Percentiles rank a stretch among this genome's conserved stretches.
These are phyloP conservation scores for Netelia inedita DNA, from an alignment of 2,888 invertebrate species.

Conservation along the genomic window DNA sequence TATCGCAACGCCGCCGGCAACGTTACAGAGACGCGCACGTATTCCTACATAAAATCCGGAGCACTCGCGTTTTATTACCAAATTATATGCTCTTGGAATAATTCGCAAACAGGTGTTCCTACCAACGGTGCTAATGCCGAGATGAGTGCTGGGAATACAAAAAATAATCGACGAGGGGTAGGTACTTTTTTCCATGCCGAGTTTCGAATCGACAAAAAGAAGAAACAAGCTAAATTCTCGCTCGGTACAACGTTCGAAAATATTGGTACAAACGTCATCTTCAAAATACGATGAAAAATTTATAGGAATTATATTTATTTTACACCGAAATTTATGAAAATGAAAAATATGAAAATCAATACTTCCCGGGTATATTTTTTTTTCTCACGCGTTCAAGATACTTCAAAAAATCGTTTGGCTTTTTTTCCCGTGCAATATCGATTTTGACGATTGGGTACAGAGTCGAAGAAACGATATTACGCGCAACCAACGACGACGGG, in stretches of 20 bases:
- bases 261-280: too few relatives aligned
- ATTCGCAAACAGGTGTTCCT: conserved; percentile 58
- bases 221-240: too few relatives aligned
- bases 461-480: conserved; percentile 9
- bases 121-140: background rate
- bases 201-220: too few relatives aligned
- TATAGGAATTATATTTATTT: background rate
- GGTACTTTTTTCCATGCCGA: too few relatives aligned
- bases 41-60: background rate
- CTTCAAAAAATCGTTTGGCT: background rate
- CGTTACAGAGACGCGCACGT: background rate
- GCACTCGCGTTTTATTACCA: conserved; percentile 53
- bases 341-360: background rate
- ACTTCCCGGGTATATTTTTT: background rate
- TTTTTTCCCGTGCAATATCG: background rate
- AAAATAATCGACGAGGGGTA: background rate
- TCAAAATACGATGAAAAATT: background rate
- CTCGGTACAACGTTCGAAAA: too few relatives aligned
- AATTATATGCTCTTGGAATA: conserved; percentile 51
- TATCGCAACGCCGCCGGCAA: background rate
- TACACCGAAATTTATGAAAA: background rate
- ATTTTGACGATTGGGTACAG: background rate
- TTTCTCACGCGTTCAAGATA: too few relatives aligned
- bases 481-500: background rate
- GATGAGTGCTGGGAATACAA: background rate